phyloP scores from a whole-genome alignment of 1,140 invertebrate genomes.

The Nasonia longicornis region DNA sequence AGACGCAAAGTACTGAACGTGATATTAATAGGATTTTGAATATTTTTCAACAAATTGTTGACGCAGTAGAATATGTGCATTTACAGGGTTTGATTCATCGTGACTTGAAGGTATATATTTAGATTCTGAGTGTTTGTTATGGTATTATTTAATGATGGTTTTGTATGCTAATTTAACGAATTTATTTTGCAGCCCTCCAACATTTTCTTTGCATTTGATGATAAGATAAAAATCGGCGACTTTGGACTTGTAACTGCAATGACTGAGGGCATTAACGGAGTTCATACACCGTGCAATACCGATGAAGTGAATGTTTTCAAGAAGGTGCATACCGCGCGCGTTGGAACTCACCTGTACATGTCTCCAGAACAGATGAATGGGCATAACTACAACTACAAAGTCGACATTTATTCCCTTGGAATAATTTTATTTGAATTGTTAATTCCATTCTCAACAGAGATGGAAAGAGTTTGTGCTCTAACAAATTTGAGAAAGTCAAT shows the following conservation, averaged over 20 bases:
- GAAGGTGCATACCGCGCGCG: slow-evolving; percentile 75
- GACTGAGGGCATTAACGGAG: slow-evolving; percentile 73
- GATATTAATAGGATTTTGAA: slow-evolving; percentile 72
- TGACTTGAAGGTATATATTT: slow-evolving; percentile 84
- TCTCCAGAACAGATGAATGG: slow-evolving; percentile 92
- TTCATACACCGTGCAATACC: slow-evolving; percentile 55
- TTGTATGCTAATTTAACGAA: slow-evolving; percentile 18
- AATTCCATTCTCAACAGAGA: slow-evolving; percentile 88
- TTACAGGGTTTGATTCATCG: slow-evolving; percentile 91
- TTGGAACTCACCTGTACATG: slow-evolving; percentile 96
- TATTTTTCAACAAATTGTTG: slow-evolving; percentile 93
- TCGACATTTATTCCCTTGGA: slow-evolving; percentile 96
- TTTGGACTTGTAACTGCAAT: slow-evolving; percentile 94
- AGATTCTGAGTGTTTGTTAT: not conserved
- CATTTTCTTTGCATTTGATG: slow-evolving; percentile 93
- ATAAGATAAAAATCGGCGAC: slow-evolving; percentile 94
- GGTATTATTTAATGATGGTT: slow-evolving; percentile 31
- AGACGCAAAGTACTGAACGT: slow-evolving; percentile 65
- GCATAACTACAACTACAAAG: slow-evolving; percentile 89
- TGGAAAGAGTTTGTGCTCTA: slow-evolving; percentile 83
- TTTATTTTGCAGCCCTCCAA: slow-evolving; percentile 84
- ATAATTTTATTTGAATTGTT: slow-evolving; percentile 94
- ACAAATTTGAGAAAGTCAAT: slow-evolving; percentile 73
- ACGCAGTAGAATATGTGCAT: slow-evolving; percentile 96
- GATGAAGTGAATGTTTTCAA: slow-evolving; percentile 46